These are phyloP conservation scores for Hipposideros armiger DNA, from an alignment of 2,113 vertebrate genomes.

Conservation along the genomic window DNA sequence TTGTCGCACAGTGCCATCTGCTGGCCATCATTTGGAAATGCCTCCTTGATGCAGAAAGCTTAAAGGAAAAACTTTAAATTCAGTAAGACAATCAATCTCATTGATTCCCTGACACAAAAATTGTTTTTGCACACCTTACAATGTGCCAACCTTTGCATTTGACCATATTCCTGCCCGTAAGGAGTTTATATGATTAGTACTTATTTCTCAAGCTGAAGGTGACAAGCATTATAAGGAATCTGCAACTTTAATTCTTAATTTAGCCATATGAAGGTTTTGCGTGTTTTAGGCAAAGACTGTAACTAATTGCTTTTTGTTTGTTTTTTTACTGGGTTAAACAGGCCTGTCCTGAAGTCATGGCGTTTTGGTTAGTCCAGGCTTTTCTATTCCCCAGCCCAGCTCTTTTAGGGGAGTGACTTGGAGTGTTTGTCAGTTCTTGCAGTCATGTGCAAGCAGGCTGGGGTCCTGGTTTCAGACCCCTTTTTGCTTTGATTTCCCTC, in stretches of 20 bases:
- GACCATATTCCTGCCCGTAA: not conserved
- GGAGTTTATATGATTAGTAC: not conserved
- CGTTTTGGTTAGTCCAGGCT: constrained; percentile 12
- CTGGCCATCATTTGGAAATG: not conserved
- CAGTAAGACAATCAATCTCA: not conserved
- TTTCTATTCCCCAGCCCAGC: not conserved
- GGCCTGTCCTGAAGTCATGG: not conserved
- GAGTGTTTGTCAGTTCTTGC: not conserved
- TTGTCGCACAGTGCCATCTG: constrained; percentile 9
- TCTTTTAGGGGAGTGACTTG: not conserved
- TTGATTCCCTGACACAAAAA: not conserved
- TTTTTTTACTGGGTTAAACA: not conserved
- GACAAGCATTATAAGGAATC: not conserved
- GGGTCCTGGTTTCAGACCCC: not conserved
- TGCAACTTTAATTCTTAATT: not conserved
- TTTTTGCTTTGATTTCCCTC: not conserved
- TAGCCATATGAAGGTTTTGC: no score
- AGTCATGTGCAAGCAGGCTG: not conserved
- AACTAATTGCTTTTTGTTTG: not conserved
- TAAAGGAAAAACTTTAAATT: not conserved
- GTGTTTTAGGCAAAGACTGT: not conserved
- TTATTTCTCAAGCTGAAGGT: not conserved
- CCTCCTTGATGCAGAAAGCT: not conserved
- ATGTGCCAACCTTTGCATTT: not conserved
- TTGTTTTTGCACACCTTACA: not conserved